Conservation (phyloP, 2,888 invertebrate species). For the Callyntrura sp. region DNA sequence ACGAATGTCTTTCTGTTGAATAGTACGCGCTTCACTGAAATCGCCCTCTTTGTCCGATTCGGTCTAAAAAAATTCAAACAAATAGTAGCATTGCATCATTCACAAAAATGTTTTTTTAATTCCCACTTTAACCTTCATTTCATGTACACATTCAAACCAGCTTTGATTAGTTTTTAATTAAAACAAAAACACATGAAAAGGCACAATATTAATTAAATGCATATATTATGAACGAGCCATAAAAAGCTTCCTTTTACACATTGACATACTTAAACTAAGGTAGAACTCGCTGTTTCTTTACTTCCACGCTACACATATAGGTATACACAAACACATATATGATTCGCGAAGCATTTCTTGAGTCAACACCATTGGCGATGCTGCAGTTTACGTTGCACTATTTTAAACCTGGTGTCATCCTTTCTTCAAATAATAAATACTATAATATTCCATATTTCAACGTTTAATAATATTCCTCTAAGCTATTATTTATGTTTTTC, state of each 20-base stretch:
- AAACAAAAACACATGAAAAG: neutral
- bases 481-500: too few species aligned
- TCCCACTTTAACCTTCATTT: neutral
- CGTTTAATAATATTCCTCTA: too few species aligned
- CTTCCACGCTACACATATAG: neutral
- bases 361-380: neutral
- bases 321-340: neutral
- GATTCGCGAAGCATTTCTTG: neutral
- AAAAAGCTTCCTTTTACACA: neutral
- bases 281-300: neutral
- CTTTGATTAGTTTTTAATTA: neutral
- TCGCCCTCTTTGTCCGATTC: slow-evolving; percentile 89
- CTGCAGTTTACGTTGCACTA: too few species aligned
- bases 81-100: neutral
- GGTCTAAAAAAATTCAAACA: slow-evolving; percentile 86
- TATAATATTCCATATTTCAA: too few species aligned
- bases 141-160: neutral
- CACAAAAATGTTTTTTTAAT: neutral
- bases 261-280: neutral
- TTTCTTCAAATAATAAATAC: too few species aligned
- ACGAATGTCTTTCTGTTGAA: slow-evolving; percentile 83
- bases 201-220: neutral
- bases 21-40: slow-evolving; percentile 82
- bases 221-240: neutral
- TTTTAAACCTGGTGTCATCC: too few species aligned